phyloP scores from a whole-genome alignment of 2,113 vertebrate genomes.

The Smithornis capensis region DNA sequence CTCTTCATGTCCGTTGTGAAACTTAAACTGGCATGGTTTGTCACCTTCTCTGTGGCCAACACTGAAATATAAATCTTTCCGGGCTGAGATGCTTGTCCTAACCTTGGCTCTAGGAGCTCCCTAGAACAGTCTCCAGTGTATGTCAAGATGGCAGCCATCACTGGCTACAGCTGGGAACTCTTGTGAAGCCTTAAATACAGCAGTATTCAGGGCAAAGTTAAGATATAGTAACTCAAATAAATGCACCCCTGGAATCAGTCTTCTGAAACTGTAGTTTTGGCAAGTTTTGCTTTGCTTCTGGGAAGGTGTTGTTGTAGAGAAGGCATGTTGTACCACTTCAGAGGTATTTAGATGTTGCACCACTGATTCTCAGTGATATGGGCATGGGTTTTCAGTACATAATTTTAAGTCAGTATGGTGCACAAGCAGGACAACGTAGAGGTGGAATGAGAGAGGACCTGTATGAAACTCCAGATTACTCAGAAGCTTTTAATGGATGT shows the following conservation, averaged over 20 bases:
- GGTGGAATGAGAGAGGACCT: neutral
- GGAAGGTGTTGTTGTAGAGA: too few species aligned
- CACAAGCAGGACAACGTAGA: neutral
- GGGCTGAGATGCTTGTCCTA: neutral
- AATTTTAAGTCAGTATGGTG: neutral
- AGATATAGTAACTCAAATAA: neutral
- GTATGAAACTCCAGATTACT: neutral
- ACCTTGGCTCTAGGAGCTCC: neutral
- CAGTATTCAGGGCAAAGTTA: neutral
- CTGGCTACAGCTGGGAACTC: neutral
- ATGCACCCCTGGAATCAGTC: neutral
- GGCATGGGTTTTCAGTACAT: neutral
- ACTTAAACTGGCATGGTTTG: neutral
- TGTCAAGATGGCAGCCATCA: neutral
- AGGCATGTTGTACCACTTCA: too few species aligned
- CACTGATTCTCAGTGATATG: neutral
- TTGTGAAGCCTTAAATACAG: neutral
- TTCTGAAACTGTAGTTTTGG: neutral
- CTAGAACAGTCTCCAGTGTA: neutral
- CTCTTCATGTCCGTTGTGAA: neutral
- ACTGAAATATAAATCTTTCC: neutral
- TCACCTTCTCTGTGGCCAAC: neutral
- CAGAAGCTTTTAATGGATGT: neutral
- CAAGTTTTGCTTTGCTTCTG: neutral
- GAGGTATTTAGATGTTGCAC: too few species aligned